Evolutionary conservation across 1,140 invertebrate species (phyloP), one percentile per base, ranked within the genome.

Genomic region (Nomia melanderi): DNA sequence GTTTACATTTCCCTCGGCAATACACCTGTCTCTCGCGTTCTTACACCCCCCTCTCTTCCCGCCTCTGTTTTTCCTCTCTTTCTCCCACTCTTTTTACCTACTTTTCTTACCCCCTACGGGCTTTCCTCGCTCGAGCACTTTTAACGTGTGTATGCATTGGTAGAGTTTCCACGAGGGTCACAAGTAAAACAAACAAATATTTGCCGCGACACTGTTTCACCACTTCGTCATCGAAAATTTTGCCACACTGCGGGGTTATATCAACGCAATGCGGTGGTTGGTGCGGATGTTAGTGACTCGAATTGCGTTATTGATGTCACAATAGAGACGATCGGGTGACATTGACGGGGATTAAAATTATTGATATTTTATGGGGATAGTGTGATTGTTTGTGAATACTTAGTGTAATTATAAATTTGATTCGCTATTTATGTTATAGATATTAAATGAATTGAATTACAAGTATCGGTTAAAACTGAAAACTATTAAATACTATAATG

Each of bases 1-100:
- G 79, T 84, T 84, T 84, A 82, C 84, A 77, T 84, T 78, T 81
- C 78, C 69, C 75, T 36, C 31, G 71, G 59, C 62, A 63, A 78
- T 81, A 44, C 57, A 60, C 41, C 59, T 50, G 23, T 70, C 47
- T 64, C 29, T 39, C 14, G 44, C 50, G 41, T 41, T 47, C 36
- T 41, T 31, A n/a, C 20, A 44, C 47, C n/a, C 29, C 25, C 41
- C 41, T 11, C 44, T 54, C 27, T 27, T n/a, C 31, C 23, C 23
- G 23, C 47, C 62, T 20, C 20, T 50, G 9, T 65, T 23, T 12
- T 14, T 33, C 36, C 27, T 5, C 14, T 47, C 41, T 44, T 39
- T 17, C 41, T 39, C 39, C 31, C 5, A 23, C 56, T 44, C 17
- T 77, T 39, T 53, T 47, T 29, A 23, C 14, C 4, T n/a, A 6